Conservation (phyloP, 2,113 vertebrate species). For the Sceloporus undulatus region DNA sequence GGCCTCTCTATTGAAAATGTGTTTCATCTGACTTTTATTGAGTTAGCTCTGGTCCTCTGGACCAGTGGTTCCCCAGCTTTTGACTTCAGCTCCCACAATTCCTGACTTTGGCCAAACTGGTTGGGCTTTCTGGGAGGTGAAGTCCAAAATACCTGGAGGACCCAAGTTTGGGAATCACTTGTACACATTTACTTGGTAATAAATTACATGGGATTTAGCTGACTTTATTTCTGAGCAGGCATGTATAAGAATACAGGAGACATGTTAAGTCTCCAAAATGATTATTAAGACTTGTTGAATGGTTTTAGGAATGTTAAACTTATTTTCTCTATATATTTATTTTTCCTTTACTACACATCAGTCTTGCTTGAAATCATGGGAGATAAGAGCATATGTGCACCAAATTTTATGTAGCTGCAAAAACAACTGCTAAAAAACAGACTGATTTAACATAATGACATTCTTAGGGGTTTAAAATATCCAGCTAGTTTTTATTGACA, state of each 20-base stretch:
- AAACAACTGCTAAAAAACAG: neutral
- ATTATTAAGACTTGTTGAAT: neutral
- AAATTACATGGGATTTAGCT: too few species aligned
- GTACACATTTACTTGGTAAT: too few species aligned
- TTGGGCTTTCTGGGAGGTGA: too few species aligned
- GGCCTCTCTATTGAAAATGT: neutral
- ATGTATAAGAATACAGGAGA: neutral
- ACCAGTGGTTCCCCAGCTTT: too few species aligned
- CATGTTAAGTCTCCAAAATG: too few species aligned
- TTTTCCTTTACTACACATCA: too few species aligned
- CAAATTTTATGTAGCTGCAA: neutral
- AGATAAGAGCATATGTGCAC: neutral
- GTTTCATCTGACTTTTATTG: neutral
- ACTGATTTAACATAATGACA: neutral
- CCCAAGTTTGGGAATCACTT: too few species aligned
- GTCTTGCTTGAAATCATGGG: neutral
- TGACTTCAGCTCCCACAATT: too few species aligned
- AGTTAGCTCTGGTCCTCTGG: neutral
- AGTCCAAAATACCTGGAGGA: too few species aligned
- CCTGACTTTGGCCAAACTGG: too few species aligned
- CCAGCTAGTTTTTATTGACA: neutral
- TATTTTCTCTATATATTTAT: neutral
- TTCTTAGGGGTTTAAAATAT: neutral
- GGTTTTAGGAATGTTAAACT: neutral
- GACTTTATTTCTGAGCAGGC: neutral